These are phyloP conservation scores for Agelastica alni DNA, from an alignment of 2,888 invertebrate genomes.

Conservation along the genomic window DNA sequence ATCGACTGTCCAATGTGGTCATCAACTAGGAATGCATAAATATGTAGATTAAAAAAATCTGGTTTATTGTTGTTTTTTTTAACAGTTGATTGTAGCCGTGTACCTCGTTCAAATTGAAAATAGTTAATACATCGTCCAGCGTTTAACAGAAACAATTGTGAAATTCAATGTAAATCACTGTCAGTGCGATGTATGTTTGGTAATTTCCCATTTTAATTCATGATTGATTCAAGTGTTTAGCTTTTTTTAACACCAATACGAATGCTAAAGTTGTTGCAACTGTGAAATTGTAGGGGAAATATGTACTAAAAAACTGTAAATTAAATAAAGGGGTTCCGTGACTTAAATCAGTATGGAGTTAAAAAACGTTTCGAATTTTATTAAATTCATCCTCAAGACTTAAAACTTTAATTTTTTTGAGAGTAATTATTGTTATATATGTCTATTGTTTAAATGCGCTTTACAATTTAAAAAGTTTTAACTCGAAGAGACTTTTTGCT, in stretches of 20 bases:
- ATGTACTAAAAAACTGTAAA: no score
- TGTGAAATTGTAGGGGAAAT: not conserved
- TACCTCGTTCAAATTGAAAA: not conserved
- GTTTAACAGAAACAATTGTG: constrained; percentile 12
- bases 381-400: no score
- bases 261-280: not conserved
- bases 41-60: not conserved
- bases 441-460: no score
- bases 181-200: not conserved
- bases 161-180: constrained; percentile 9
- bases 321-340: no score
- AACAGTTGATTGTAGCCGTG: not conserved
- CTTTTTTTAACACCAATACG: not conserved
- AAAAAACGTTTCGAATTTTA: no score
- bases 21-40: not conserved
- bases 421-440: no score
- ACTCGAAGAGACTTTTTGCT: no score
- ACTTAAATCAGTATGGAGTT: no score
- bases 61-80: not conserved
- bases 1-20: no score
- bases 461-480: no score
- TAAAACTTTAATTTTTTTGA: no score
- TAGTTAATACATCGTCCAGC: not conserved
- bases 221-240: constrained; percentile 9
- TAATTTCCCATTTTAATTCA: constrained; percentile 11